Conservation (phyloP, 2,888 invertebrate genomes). For the Neoaliturus tenellus region DNA sequence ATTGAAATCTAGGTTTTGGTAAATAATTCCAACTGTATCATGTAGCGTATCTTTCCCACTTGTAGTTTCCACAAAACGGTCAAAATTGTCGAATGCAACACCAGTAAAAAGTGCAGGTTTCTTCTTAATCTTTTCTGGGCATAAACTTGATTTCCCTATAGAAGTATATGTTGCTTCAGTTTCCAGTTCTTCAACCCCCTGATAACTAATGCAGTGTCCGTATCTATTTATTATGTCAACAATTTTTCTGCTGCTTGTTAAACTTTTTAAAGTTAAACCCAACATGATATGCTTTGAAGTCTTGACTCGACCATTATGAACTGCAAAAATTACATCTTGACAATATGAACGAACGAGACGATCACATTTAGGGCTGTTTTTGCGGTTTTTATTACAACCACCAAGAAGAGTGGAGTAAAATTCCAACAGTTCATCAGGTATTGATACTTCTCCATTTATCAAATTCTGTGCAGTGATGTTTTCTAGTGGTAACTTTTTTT, state of each 20-base stretch:
- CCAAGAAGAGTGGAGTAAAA: background rate
- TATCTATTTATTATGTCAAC: conserved; percentile 67
- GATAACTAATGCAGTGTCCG: conserved; percentile 69
- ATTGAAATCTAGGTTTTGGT: no score
- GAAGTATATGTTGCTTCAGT: conserved; percentile 67
- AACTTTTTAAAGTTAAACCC: conserved; percentile 56
- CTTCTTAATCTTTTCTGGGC: conserved; percentile 64
- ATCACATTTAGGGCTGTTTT: background rate
- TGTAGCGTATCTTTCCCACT: conserved; percentile 53
- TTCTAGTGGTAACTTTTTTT: background rate
- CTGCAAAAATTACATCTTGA: background rate
- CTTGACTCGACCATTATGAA: conserved; percentile 46
- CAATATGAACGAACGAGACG: background rate
- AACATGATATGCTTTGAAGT: conserved; percentile 61
- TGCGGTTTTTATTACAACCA: background rate
- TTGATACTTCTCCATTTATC: background rate
- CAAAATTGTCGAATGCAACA: conserved; percentile 58
- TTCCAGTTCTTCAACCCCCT: conserved; percentile 69
- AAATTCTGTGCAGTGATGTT: background rate
- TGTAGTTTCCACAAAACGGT: conserved; percentile 48
- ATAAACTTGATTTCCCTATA: conserved; percentile 59
- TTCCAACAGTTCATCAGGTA: background rate
- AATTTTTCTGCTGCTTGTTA: conserved; percentile 63
- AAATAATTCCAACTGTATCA: no score
- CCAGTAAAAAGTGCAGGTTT: conserved; percentile 64